phyloP scores from a whole-genome alignment of 2,113 vertebrate species.

The rabbit (Oryctolagus cuniculus) region mOryCun1.1 NC_091449.1:52071501-52072000 shows the following conservation, averaged over 20 bases:
- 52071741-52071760: not conserved
- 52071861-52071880: not conserved
- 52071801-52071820: conserved; percentile 40
- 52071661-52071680: no score
- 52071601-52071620: no score
- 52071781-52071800: not conserved
- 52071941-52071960: not conserved
- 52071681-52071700: not conserved
- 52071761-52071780: not conserved
- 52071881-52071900: not conserved
- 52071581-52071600: no score
- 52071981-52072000: conserved; percentile 19
- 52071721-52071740: not conserved
- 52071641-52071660: no score
- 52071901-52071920: no score
- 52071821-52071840: not conserved
- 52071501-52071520: no score
- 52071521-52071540: no score
- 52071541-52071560: no score
- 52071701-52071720: not conserved
- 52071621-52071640: no score
- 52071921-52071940: not conserved
- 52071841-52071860: not conserved
- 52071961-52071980: not conserved
- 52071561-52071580: no score